A percentile compares a stretch with the other conserved stretches of the same genome.
Conservation (phyloP, 64 coral and sea anemone species). For the Montipora foliosa region DNA sequence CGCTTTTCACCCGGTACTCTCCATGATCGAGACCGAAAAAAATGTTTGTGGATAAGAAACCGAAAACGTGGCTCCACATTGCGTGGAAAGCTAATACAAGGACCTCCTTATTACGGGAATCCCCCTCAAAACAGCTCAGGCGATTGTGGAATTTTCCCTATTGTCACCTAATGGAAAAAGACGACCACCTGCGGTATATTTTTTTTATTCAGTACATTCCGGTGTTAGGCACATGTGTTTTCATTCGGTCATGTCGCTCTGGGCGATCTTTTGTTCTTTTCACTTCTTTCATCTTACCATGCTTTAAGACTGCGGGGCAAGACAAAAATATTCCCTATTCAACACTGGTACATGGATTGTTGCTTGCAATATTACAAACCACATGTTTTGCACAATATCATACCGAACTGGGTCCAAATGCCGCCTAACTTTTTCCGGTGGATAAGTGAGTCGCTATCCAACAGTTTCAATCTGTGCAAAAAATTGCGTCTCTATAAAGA, state of each 20-base stretch:
- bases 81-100: constrained; percentile 22
- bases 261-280: no score
- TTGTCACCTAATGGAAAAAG: background rate
- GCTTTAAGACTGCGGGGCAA: background rate
- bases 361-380: background rate
- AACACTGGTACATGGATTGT: background rate
- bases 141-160: background rate
- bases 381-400: background rate
- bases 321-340: background rate
- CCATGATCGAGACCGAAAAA: background rate
- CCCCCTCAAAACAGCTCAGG: constrained; percentile 10
- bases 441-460: no score
- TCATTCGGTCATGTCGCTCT: background rate
- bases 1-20: background rate
- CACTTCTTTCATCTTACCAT: no score
- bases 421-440: background rate
- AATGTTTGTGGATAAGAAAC: background rate
- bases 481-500: no score
- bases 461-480: no score
- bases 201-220: no score
- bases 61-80: constrained; percentile 13
- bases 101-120: constrained; percentile 32
- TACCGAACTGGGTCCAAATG: background rate
- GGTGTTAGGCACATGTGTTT: no score
- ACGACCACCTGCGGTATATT: constrained; percentile 16